phyloP scores from a whole-genome alignment of 2,797 vertebrate species.

The Xiphorhynchus erythropygius region DNA sequence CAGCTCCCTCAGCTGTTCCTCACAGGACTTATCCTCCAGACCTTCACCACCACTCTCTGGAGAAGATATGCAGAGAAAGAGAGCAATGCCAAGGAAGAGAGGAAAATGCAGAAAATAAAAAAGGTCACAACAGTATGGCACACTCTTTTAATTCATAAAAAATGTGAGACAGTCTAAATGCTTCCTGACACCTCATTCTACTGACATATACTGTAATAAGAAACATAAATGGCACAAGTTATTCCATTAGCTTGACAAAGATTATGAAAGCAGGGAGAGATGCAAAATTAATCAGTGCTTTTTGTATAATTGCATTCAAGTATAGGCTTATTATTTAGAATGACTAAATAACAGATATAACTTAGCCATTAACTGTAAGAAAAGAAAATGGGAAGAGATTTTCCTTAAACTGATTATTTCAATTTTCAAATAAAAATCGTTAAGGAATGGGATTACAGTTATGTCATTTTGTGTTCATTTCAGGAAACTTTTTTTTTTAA shows the following conservation, averaged over 20 bases:
- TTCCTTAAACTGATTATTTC: constrained; percentile 6
- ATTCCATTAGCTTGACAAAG: constrained; percentile 36
- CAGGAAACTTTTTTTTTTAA: not conserved
- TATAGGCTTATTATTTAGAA: not conserved
- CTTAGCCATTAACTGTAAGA: not conserved
- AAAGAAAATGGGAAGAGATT: not conserved
- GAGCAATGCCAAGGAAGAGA: not conserved
- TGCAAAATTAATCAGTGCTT: constrained; percentile 8
- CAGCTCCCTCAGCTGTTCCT: not conserved
- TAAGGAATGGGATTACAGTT: not conserved
- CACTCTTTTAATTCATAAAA: constrained; percentile 38
- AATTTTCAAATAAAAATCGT: constrained; percentile 39
- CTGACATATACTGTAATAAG: constrained; percentile 47
- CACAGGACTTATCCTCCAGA: not conserved
- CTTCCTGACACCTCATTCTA: constrained; percentile 37
- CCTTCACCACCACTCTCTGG: not conserved
- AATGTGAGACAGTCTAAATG: not conserved
- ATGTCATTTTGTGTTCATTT: constrained; percentile 3
- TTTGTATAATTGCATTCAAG: not conserved
- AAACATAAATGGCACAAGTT: constrained; percentile 35
- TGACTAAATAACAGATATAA: not conserved
- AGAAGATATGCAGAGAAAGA: not conserved
- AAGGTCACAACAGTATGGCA: constrained; percentile 34
- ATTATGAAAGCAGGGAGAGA: constrained; percentile 30
- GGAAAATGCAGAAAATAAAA: constrained; percentile 48